Evolutionary conservation across 1,140 invertebrate species (phyloP), one percentile per base, ranked within the genome.

Genomic region (Venustaconcha ellipsiformis): DNA sequence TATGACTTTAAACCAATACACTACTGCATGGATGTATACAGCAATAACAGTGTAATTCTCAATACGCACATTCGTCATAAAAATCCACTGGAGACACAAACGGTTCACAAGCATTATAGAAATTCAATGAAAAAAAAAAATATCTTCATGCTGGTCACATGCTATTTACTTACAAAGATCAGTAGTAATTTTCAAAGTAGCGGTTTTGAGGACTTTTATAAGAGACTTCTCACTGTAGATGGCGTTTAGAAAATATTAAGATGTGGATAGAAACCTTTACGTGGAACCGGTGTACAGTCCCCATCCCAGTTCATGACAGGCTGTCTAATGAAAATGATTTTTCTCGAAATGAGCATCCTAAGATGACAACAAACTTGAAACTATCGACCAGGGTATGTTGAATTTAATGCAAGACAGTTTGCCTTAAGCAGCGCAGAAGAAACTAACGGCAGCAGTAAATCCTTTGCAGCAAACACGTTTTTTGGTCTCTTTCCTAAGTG

Each of bases 1-100:
- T 72, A 65, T 63, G 66, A 65, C 3, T 76, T 76, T 57, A 57
- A 71, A 14, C 69, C 74, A 14, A 76, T 76, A 59, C 71, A 76
- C 64, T 71, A 68, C 59, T 71, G 74, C 20, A 71, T 72, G 63
- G 74, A 72, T 71, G 74, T 64, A 14, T 76, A 68, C 1, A 64
- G 30, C 17, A 76, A 76, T 57, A 71, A 71, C 55, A 26, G 64
- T 18, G 56, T 64, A 66, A 71, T 71, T 76, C 23, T 76, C 12
- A 71, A 72, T 67, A 76, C 71, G 69, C 63, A 73, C 37, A 67
- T 67, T 58, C 0, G 20, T 6, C 0, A 30, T 30, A 15, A 64
- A 26, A 23, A 64, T 30, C 15, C 30, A 14, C 0, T 64, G 20
- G 63, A 20, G 30, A n/a, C n/a, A 64, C 20, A 64, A 12, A 64